Base-by-base conservation (phyloP, 1,140 invertebrate species). In the Heliconius hewitsoni region DNA sequence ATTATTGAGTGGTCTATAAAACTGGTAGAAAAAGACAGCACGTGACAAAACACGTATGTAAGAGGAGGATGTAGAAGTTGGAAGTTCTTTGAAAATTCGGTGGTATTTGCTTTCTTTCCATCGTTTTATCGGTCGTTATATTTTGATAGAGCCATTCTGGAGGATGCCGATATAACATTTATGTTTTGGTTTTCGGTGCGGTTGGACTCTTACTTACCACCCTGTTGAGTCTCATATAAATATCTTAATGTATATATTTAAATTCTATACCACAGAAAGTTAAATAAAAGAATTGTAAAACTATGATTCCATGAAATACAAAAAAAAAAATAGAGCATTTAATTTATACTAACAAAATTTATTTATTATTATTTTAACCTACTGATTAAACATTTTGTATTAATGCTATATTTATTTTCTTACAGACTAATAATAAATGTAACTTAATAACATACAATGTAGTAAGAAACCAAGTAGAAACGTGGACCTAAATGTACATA, bases 121-220 rank as follows among this genome's bases (percentile, higher is more conserved):
- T 92, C 90, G 92, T 89, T 93, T 93, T 93, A 93, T 94, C 79
- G 80, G 89, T 89, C 93, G 93, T 93, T 94, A 94, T 92, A 91
- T 93, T 93, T 94, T 94, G 91, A 94, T 93, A 91, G 91, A 90
- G 90, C 91, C 85, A 89, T 93, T 93, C 88, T 86, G 86, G 80
- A 76, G 83, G 89, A 91, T 90, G 42, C 81, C 89, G 88, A 89
- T 92, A 90, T 92, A 91, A 93, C 91, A 89, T 93, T 94, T 93
- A 94, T 92, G 84, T 92, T 93, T 93, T 91, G 92, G 90, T 91
- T 93, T 92, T 91, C 81, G 78, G 82, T 81, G 81, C 81, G 83
- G 60, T 30, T 66, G 13, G 27, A 66, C 27, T 13, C 27, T 30
- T 66, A 66, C 60, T 66, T 66, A 30, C 60, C 60, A 66, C 23